Percentiles rank a stretch among this genome's conserved stretches.
These are phyloP conservation scores for Scomber scombrus DNA, from an alignment of 2,113 vertebrate genomes.

Conservation along the genomic window DNA sequence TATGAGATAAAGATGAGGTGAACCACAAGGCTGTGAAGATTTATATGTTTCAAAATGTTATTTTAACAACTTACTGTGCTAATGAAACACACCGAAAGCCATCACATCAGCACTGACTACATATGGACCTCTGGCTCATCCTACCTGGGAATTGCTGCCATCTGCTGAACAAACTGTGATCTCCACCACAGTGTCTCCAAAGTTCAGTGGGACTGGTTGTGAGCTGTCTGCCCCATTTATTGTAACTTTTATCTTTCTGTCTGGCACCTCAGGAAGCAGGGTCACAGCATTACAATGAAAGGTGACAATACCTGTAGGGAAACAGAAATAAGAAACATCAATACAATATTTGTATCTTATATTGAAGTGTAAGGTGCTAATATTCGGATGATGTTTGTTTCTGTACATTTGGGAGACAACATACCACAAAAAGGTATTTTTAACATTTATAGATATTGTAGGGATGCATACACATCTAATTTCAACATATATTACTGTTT, in stretches of 20 bases:
- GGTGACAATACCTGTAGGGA: constrained; percentile 60
- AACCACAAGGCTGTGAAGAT: neutral
- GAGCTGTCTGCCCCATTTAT: constrained; percentile 56
- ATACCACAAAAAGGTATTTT: neutral
- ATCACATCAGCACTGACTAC: neutral
- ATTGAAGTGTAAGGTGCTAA: too few species aligned
- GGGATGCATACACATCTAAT: neutral
- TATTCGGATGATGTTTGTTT: neutral
- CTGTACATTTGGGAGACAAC: neutral
- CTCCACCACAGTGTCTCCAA: constrained; percentile 75
- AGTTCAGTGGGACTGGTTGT: constrained; percentile 50
- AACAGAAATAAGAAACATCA: neutral
- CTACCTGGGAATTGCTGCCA: constrained; percentile 80
- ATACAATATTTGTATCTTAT: too few species aligned
- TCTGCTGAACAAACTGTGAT: constrained; percentile 80
- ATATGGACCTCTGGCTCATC: neutral
- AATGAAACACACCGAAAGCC: neutral
- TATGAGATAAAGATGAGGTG: neutral
- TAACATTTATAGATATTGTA: neutral
- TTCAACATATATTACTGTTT: neutral
- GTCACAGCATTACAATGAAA: constrained; percentile 61
- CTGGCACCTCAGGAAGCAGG: constrained; percentile 56
- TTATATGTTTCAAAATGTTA: neutral
- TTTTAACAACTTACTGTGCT: neutral
- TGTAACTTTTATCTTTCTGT: constrained; percentile 64